Conservation (phyloP, 2,888 invertebrate genomes). For the Pachliopta kotzebuea region DNA sequence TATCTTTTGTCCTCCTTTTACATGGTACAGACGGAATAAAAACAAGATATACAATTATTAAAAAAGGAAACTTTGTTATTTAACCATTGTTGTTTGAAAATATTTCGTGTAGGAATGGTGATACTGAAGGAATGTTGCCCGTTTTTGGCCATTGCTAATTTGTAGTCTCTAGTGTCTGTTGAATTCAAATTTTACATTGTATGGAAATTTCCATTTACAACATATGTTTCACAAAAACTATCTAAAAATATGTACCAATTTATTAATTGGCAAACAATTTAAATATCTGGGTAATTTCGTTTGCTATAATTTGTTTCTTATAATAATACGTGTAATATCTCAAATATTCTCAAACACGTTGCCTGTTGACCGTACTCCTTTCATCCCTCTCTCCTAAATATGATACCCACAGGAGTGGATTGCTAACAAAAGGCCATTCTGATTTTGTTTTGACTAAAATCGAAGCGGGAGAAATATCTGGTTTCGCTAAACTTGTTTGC, state of each 20-base stretch:
- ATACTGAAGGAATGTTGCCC: too few species aligned
- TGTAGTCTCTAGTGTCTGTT: background rate
- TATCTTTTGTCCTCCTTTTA: slow-evolving; percentile 56
- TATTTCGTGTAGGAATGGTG: too few species aligned
- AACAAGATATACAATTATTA: background rate
- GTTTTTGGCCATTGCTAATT: background rate
- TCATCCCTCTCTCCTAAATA: slow-evolving; percentile 60
- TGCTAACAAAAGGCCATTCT: slow-evolving; percentile 69
- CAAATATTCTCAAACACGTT: slow-evolving; percentile 28
- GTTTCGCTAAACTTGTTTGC: slow-evolving; percentile 66
- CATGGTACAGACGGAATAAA: slow-evolving; percentile 44
- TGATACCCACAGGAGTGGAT: slow-evolving; percentile 72
- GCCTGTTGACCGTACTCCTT: slow-evolving; percentile 48
- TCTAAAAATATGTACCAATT: too few species aligned
- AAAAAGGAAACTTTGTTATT: background rate
- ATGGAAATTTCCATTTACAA: too few species aligned
- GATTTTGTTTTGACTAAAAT: slow-evolving; percentile 79
- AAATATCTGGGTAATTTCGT: background rate
- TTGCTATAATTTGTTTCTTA: background rate
- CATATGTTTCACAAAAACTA: too few species aligned
- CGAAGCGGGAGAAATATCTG: slow-evolving; percentile 56
- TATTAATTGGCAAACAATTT: too few species aligned
- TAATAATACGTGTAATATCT: background rate
- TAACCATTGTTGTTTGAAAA: too few species aligned
- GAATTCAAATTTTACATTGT: too few species aligned